These are phyloP conservation scores for Myotis vivesi DNA, from an alignment of 2,797 vertebrate species.

Conservation along the genomic window DNA sequence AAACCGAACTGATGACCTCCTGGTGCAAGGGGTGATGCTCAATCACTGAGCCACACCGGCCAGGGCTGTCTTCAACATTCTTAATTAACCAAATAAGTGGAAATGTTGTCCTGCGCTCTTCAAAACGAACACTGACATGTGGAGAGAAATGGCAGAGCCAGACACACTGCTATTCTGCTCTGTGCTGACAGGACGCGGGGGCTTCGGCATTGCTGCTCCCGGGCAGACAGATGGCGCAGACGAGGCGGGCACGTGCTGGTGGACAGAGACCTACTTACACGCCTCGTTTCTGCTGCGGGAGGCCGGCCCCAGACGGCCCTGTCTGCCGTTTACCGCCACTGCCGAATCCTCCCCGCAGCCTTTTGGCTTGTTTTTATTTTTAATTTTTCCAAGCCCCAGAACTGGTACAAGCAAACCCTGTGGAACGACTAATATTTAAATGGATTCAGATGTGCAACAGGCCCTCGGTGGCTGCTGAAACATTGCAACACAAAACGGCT, in stretches of 20 bases:
- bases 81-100: slow-evolving; percentile 57
- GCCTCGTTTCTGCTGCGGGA: slow-evolving; percentile 15
- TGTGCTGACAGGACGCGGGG: slow-evolving; percentile 50
- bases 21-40: too few species aligned
- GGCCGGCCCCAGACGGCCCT: neutral
- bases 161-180: slow-evolving; percentile 43
- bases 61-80: slow-evolving; percentile 32
- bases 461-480: neutral
- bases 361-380: neutral
- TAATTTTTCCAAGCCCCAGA: neutral
- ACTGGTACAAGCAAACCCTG: neutral
- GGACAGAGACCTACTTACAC: slow-evolving; percentile 54
- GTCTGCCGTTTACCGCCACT: neutral
- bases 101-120: slow-evolving; percentile 43
- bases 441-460: neutral
- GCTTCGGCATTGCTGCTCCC: slow-evolving; percentile 68
- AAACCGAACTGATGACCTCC: too few species aligned
- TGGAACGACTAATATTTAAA: neutral
- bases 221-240: slow-evolving; percentile 42
- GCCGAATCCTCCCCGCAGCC: neutral
- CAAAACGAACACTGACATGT: slow-evolving; percentile 61
- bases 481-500: neutral
- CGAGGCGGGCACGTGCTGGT: slow-evolving; percentile 45
- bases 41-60: too few species aligned
- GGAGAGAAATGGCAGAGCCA: slow-evolving; percentile 42